Percentiles rank a stretch among this genome's conserved stretches.
phyloP scores from a whole-genome alignment of 2,888 invertebrate species.

The Auanema sp. region DNA sequence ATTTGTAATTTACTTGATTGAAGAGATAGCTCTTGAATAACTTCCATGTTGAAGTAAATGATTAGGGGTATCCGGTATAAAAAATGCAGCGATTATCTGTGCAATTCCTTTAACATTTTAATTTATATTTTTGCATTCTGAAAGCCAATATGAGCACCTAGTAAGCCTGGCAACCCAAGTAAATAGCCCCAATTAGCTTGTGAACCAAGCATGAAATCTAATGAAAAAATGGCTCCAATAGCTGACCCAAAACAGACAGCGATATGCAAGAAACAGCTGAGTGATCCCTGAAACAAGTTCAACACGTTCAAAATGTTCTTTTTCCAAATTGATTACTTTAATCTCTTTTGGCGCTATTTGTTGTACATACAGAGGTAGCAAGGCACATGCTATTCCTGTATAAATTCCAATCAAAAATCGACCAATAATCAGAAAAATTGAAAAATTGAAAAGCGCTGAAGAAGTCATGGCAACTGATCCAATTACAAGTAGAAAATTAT shows the following conservation, averaged over 20 bases:
- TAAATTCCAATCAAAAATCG: conserved; percentile 39
- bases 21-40: conserved; percentile 14
- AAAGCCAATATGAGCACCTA: conserved; percentile 24
- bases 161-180: conserved; percentile 42
- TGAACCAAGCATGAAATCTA: conserved; percentile 51
- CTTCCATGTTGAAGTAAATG: conserved; percentile 34
- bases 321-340: conserved; percentile 36
- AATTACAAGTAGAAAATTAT: conserved; percentile 28
- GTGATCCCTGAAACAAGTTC: conserved; percentile 29
- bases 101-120: conserved; percentile 19
- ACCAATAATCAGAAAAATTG: conserved; percentile 37
- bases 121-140: conserved; percentile 12
- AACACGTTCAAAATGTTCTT: neutral
- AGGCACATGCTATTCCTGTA: conserved; percentile 50
- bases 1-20: conserved; percentile 1
- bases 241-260: conserved; percentile 56
- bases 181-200: conserved; percentile 45
- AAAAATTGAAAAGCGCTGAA: conserved; percentile 33
- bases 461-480: conserved; percentile 29
- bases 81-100: conserved; percentile 27
- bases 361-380: conserved; percentile 53
- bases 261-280: conserved; percentile 56
- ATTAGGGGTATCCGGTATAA: conserved; percentile 54
- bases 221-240: conserved; percentile 52
- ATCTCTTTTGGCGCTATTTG: conserved; percentile 54